These are phyloP conservation scores for Sternotherus odoratus DNA, from an alignment of 2,797 vertebrate species.

Conservation along the genomic window DNA sequence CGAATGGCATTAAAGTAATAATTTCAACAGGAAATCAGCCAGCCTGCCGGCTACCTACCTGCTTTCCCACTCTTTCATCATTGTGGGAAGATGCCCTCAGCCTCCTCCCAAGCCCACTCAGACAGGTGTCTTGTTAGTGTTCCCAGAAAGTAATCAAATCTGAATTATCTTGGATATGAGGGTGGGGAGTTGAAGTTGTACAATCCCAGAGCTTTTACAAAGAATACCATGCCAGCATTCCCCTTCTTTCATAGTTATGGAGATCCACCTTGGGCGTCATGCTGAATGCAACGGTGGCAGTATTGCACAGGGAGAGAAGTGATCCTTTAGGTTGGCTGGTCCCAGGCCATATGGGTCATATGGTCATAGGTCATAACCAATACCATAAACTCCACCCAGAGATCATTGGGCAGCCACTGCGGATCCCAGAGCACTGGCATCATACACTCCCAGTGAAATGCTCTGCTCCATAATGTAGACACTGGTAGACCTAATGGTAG, in stretches of 20 bases:
- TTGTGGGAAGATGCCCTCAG: constrained; percentile 45
- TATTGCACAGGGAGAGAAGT: not conserved
- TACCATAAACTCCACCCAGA: not conserved
- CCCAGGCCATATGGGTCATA: not conserved
- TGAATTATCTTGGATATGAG: not conserved
- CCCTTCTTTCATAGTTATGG: not conserved
- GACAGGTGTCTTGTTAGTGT: constrained; percentile 24
- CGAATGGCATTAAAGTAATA: constrained; percentile 59
- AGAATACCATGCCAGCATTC: not conserved
- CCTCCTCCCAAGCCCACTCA: not conserved
- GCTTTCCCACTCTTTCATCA: constrained; percentile 25
- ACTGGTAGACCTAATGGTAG: too few species aligned
- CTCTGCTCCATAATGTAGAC: not conserved
- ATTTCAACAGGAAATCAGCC: constrained; percentile 48
- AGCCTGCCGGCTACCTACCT: constrained; percentile 48
- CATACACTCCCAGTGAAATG: not conserved
- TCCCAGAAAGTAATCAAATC: not conserved
- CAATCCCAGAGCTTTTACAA: not conserved
- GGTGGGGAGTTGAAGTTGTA: not conserved
- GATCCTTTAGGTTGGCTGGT: not conserved
- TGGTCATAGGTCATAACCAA: not conserved
- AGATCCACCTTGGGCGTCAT: not conserved
- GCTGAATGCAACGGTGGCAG: not conserved
- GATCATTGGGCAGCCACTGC: fast-evolving
- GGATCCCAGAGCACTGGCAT: fast-evolving